Conservation (phyloP, 1,140 invertebrate genomes). For the Drosophila ironensis region DNA sequence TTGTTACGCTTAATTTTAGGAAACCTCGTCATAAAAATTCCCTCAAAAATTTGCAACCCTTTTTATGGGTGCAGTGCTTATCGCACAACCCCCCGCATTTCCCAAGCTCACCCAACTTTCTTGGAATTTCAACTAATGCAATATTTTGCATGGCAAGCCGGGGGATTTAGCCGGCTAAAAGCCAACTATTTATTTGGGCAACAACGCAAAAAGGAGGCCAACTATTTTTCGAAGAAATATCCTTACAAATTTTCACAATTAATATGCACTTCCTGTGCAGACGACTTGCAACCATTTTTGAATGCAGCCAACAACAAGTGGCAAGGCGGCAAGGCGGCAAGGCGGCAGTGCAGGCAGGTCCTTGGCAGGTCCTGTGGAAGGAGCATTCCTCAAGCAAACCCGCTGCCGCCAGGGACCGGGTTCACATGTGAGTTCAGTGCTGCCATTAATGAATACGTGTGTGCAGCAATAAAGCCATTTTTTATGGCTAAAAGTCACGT, state of each 20-base stretch:
- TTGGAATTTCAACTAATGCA: slow-evolving; percentile 24
- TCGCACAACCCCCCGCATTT: not conserved
- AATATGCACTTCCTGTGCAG: slow-evolving; percentile 79
- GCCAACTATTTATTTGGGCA: slow-evolving; percentile 2
- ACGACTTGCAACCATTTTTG: slow-evolving; percentile 66
- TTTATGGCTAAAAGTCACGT: slow-evolving; percentile 77
- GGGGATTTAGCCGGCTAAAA: slow-evolving; percentile 15
- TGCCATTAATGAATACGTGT: slow-evolving; percentile 80
- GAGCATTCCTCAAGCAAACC: slow-evolving; percentile 20
- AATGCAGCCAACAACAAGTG: slow-evolving; percentile 52
- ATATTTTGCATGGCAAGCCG: slow-evolving; percentile 11
- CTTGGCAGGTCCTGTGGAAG: not conserved
- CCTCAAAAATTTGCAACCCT: not conserved
- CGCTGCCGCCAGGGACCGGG: slow-evolving; percentile 20
- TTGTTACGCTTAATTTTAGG: too few species aligned
- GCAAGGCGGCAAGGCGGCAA: not conserved
- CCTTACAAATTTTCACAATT: slow-evolving; percentile 78
- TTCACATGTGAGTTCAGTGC: slow-evolving; percentile 77
- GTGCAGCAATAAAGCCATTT: slow-evolving; percentile 79
- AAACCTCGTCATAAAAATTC: too few species aligned
- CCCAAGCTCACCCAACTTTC: slow-evolving; percentile 19
- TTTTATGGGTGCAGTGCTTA: slow-evolving; percentile 8
- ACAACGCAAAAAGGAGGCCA: slow-evolving; percentile 40
- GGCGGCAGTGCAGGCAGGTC: not conserved
- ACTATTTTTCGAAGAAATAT: slow-evolving; percentile 74